Evolutionary conservation across 2,113 vertebrate genomes (phyloP), one percentile per base, ranked within the genome.

Genomic region (Corythornis cristatus): DNA sequence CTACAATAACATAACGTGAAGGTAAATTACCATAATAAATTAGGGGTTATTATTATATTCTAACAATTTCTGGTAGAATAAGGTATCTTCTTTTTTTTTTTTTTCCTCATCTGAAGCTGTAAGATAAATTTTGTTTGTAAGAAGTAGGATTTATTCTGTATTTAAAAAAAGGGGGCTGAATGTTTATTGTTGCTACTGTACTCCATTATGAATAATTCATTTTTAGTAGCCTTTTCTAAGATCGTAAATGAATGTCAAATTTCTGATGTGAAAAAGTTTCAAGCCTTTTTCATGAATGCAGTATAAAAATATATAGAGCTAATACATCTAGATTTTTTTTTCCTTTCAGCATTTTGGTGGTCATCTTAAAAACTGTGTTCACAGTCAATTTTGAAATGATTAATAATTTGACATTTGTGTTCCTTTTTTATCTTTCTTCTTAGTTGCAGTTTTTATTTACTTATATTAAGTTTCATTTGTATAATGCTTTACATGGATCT

Each of bases 11-110:
- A 76, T 93, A 93, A 93, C 88, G 17, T 89, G 54, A 76, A 97
- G 62, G 88, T 91, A 97, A 97, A 97, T 97, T 96, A 93, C 74
- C 45, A 64, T 93, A 95, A 77, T 93, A 93, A 93, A 90, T 82
- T 95, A 92, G 87, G 57, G 60, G 3, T 80, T 96, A 82, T 96
- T 91, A 95, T 95, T 88, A 83, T 91, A 93, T 79, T 64, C 45
- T 89, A 94, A 50, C 35, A 93, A 31, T 95, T 90, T 94, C 56
- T 84, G 73, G 33, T 88, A 68, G 70, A 93, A 86, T 66, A 83
- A 66, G 37, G 10, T 75, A 35, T 89, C 77, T 94, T 43, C 82
- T 8, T 85, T 56, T 89, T 65, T 61, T 33, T 33, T 35, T 35
- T 35, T 35, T 35, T 35, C 35, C 40, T 82, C 85, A 20, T 97